Conservation (phyloP, 2,888 invertebrate genomes). For the Schizotus pectinicornis region DNA sequence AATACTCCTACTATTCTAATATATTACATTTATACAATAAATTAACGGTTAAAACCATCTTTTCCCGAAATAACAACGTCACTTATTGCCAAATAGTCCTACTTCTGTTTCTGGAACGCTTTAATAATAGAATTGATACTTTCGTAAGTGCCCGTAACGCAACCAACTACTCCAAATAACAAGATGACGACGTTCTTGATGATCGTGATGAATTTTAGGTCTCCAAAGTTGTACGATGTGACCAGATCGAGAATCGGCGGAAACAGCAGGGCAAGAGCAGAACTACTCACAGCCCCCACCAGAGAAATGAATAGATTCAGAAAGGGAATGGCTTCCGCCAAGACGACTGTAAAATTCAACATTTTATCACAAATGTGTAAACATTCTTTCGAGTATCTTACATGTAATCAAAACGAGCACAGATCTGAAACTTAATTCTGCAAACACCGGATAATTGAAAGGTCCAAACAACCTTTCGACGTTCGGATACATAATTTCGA, state of each 20-base stretch:
- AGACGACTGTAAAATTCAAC: constrained; percentile 66
- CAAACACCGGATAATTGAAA: constrained; percentile 64
- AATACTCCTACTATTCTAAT: constrained; percentile 16
- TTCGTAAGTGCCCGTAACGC: constrained; percentile 76
- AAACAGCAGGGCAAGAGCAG: constrained; percentile 84
- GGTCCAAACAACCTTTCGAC: constrained; percentile 64
- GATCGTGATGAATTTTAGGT: constrained; percentile 59
- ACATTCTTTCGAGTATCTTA: constrained; percentile 62
- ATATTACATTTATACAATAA: constrained; percentile 31
- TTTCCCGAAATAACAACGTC: constrained; percentile 21
- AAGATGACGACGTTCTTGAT: constrained; percentile 71
- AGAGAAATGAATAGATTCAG: constrained; percentile 87
- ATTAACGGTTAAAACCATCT: constrained; percentile 24
- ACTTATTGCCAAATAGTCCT: constrained; percentile 23
- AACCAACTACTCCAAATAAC: constrained; percentile 72
- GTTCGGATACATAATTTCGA: constrained; percentile 86
- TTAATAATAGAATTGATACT: constrained; percentile 69
- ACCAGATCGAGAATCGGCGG: constrained; percentile 88
- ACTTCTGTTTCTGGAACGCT: constrained; percentile 54
- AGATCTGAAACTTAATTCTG: constrained; percentile 76
- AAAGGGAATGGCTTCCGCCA: constrained; percentile 87
- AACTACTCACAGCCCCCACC: constrained; percentile 89
- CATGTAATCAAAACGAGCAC: constrained; percentile 80
- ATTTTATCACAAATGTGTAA: constrained; percentile 1
- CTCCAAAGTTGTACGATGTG: constrained; percentile 66